phyloP scores from a whole-genome alignment of 2,888 invertebrate genomes.

The Tryphoninae sp. region DNA sequence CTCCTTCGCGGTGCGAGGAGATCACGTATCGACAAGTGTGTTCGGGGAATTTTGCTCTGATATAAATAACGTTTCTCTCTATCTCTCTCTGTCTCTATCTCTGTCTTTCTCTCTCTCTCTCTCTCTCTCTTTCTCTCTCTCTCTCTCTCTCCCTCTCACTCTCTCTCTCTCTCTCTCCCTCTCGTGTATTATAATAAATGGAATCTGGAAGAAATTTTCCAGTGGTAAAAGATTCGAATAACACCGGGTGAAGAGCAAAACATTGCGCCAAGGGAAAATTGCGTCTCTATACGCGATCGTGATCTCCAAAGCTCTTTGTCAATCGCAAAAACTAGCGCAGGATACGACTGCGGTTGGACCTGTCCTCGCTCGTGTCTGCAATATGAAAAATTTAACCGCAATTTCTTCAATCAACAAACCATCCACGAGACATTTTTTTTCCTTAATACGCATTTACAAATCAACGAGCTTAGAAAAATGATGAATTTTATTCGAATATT shows the following conservation, averaged over 20 bases:
- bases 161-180: neutral
- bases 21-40: slow-evolving; percentile 45
- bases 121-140: too few species aligned
- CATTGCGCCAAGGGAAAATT: neutral
- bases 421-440: too few species aligned
- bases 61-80: slow-evolving; percentile 41
- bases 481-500: too few species aligned
- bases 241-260: slow-evolving; percentile 10
- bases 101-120: neutral
- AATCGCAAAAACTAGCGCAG: neutral
- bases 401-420: neutral
- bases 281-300: neutral
- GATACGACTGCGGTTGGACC: neutral
- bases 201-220: slow-evolving; percentile 25
- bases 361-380: neutral
- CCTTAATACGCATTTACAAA: too few species aligned
- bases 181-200: slow-evolving; percentile 39
- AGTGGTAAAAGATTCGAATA: slow-evolving; percentile 4
- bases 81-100: neutral
- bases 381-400: neutral
- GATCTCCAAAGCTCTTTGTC: neutral
- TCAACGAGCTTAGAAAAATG: too few species aligned
- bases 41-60: slow-evolving; percentile 39
- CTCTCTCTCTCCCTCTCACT: too few species aligned
- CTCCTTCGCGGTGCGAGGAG: slow-evolving; percentile 12